Percentiles rank a stretch among this genome's conserved stretches.
These are phyloP conservation scores for Rhinoptilus africanus DNA, from an alignment of 2,113 vertebrate species.

Conservation along the genomic window DNA sequence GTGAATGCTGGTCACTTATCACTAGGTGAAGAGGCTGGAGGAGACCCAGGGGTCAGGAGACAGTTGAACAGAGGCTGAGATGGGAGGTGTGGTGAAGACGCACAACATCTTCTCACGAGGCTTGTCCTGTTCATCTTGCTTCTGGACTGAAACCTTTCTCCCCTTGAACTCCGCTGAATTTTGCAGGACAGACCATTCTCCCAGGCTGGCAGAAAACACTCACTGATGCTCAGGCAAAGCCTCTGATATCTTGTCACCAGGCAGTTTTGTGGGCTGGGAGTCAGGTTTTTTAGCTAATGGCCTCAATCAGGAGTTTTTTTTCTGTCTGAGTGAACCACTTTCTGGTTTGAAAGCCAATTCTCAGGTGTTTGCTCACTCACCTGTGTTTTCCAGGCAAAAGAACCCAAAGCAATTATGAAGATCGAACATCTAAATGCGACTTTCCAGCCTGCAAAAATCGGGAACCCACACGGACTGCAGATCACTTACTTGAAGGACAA, in stretches of 20 bases:
- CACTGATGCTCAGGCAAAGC: rapidly evolving
- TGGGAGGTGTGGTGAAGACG: not conserved
- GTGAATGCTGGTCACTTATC: not conserved
- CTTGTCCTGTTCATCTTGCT: not conserved
- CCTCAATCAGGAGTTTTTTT: not conserved
- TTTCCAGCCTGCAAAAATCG: constrained; percentile 92
- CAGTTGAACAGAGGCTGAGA: not conserved
- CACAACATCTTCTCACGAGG: not conserved
- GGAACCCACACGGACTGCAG: constrained; percentile 89
- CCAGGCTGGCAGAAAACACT: not conserved
- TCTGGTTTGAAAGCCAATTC: not conserved
- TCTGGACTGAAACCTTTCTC: not conserved
- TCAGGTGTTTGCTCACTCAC: not conserved
- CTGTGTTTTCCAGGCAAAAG: constrained; percentile 82
- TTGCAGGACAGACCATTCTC: not conserved
- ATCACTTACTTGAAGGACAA: constrained; percentile 96
- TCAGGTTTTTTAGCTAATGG: not conserved
- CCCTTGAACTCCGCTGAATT: not conserved
- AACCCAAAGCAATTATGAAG: constrained; percentile 94
- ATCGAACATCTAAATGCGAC: constrained; percentile 89
- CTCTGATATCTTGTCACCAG: not conserved
- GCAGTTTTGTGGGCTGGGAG: not conserved
- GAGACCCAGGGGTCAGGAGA: not conserved
- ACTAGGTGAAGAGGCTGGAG: not conserved
- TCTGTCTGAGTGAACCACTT: not conserved